Evolutionary conservation across 2,888 invertebrate species (phyloP).

Genomic region (Leptarthrus brevirostris): DNA sequence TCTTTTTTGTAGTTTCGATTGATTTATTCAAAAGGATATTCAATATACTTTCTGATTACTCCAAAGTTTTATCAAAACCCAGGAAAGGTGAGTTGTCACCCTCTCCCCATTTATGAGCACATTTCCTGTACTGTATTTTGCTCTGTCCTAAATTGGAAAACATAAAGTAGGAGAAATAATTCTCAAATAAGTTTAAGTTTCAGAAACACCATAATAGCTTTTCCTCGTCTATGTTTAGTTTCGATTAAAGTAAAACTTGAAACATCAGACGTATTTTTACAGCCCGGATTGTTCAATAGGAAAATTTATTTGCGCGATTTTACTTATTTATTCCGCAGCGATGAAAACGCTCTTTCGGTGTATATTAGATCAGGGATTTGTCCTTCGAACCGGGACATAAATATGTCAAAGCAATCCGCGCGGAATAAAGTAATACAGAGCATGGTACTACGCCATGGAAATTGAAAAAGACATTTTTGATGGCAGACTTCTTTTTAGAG

Average conservation of each 20-base stretch:
- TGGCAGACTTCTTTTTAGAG: too few species aligned
- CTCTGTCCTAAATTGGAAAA: not conserved
- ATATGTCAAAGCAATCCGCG: not conserved
- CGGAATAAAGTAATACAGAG: too few species aligned
- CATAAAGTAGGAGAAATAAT: conserved; percentile 28
- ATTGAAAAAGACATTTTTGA: not conserved
- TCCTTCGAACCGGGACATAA: not conserved
- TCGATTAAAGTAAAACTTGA: too few species aligned
- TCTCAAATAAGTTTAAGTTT: not conserved
- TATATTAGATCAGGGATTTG: not conserved
- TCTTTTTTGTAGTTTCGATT: conserved; percentile 25
- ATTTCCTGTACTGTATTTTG: not conserved
- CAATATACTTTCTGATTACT: conserved; percentile 10
- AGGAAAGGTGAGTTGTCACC: not conserved
- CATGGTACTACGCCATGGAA: too few species aligned
- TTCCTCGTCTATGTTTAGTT: too few species aligned
- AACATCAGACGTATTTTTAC: too few species aligned
- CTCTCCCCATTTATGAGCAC: not conserved
- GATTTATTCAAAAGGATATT: conserved; percentile 15
- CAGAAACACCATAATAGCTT: too few species aligned
- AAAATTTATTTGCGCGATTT: not conserved
- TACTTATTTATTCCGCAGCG: not conserved
- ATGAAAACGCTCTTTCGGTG: not conserved
- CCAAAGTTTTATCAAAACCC: not conserved
- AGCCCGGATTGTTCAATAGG: too few species aligned